Base-by-base conservation (phyloP, 2,113 vertebrate genomes). In the Esox niger region DNA sequence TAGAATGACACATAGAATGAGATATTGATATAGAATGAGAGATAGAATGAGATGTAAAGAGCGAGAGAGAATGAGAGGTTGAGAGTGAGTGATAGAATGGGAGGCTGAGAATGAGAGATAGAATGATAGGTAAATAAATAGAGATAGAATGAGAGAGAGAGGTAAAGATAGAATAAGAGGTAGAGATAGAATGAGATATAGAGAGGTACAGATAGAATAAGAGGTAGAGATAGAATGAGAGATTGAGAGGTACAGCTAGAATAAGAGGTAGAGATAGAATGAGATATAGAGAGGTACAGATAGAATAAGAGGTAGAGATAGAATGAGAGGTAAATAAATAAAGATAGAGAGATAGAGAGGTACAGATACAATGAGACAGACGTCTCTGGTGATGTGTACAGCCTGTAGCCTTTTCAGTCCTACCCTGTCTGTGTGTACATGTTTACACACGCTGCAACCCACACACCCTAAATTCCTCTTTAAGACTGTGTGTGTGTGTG, bases 381-480 rank as follows among this genome's bases (percentile, higher is more conserved):
- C 11, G 35, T 38, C 5, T 46, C 43, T 10, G 6, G 10, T 46
- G 17, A 46, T 6, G 43, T 15, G 17, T 46, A 46, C 3, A 6
- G 43, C 10, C 43, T 15, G 27, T 21, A 27, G 31, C 27, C 26
- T 21, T 8, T 11, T 20, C 5, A 20, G 13, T 21, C 11, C 10
- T 58, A 30, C 6, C 32, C 8, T 29, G 13, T 59, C 13, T 54
- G 55, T 69, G 35, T 33, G n/a, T 68, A 54, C 52, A 57, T 64
- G 67, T 69, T 61, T n/a, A 62, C 43, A 62, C 67, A 62, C 29
- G 67, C 38, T 61, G 32, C 38, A 43, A 25, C 21, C 38, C 43
- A 25, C 6, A 60, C 32, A 20, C 21, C 38, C 46, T 25, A 68
- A 20, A 68, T 69, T 69, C 67, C 67, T 69, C 57, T 32, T 57